A percentile compares a stretch with the other conserved stretches of the same genome.
Conservation (phyloP, 1,140 invertebrate genomes). For the Periplaneta americana region DNA sequence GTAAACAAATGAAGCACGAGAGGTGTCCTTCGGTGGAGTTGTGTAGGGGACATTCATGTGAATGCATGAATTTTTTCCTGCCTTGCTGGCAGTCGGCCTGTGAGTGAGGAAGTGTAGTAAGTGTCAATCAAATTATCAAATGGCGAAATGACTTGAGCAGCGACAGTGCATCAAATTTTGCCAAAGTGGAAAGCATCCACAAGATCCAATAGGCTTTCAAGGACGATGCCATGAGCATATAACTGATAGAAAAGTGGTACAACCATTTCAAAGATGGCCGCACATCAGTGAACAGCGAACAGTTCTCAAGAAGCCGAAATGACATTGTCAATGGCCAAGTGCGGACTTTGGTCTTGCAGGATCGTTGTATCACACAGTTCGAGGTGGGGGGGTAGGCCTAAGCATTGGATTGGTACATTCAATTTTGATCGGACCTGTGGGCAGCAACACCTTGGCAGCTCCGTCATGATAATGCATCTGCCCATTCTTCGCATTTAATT, state of each 20-base stretch:
- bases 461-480: slow-evolving; percentile 9
- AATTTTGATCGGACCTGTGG: no score
- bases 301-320: slow-evolving; percentile 19
- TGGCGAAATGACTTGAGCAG: slow-evolving; percentile 7
- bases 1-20: no score
- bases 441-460: slow-evolving; percentile 2
- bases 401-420: slow-evolving; percentile 16
- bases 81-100: background rate
- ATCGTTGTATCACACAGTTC: slow-evolving; percentile 18
- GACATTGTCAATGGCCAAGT: slow-evolving; percentile 12
- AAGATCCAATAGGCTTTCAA: slow-evolving; percentile 23
- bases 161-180: slow-evolving; percentile 25
- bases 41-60: no score
- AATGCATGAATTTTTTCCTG: no score
- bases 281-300: no score
- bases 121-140: background rate
- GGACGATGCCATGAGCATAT: slow-evolving; percentile 21
- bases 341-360: no score
- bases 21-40: no score
- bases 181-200: slow-evolving; percentile 18
- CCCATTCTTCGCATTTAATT: slow-evolving; percentile 5
- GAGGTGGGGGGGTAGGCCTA: slow-evolving; percentile 12
- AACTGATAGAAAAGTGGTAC: slow-evolving; percentile 24
- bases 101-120: no score
- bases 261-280: slow-evolving; percentile 26